phyloP scores from a whole-genome alignment of 1,140 invertebrate species.

The Drosophila virilis region DNA sequence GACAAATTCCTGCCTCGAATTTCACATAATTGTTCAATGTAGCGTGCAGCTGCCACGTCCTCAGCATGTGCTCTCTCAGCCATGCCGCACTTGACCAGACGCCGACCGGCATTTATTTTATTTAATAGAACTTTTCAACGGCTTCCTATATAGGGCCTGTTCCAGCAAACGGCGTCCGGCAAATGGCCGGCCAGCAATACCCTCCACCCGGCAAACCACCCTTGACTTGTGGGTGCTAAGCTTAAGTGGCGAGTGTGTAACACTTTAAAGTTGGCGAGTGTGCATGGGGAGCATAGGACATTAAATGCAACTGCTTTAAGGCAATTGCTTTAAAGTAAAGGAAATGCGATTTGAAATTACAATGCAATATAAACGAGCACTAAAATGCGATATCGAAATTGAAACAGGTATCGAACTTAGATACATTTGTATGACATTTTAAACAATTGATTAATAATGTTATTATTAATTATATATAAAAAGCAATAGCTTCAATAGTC shows the following conservation, averaged over 20 bases:
- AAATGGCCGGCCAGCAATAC: background rate
- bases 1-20: constrained; percentile 65
- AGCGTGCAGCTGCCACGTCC: constrained; percentile 75
- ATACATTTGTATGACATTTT: too few relatives aligned
- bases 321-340: constrained; percentile 21
- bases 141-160: constrained; percentile 32
- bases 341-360: background rate
- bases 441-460: too few relatives aligned
- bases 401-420: too few relatives aligned
- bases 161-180: constrained; percentile 11
- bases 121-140: constrained; percentile 76
- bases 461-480: too few relatives aligned
- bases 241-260: constrained; percentile 46
- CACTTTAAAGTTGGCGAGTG: constrained; percentile 57
- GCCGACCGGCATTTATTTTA: constrained; percentile 67
- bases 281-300: background rate
- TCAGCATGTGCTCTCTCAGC: constrained; percentile 49
- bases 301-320: constrained; percentile 28
- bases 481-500: too few relatives aligned
- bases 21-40: constrained; percentile 81
- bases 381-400: too few relatives aligned
- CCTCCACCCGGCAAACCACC: background rate
- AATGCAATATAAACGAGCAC: too few relatives aligned
- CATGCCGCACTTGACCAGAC: constrained; percentile 49
- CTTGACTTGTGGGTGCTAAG: constrained; percentile 54